phyloP scores from a whole-genome alignment of 2,113 vertebrate genomes.

The Pachypanchax playfairii region DNA sequence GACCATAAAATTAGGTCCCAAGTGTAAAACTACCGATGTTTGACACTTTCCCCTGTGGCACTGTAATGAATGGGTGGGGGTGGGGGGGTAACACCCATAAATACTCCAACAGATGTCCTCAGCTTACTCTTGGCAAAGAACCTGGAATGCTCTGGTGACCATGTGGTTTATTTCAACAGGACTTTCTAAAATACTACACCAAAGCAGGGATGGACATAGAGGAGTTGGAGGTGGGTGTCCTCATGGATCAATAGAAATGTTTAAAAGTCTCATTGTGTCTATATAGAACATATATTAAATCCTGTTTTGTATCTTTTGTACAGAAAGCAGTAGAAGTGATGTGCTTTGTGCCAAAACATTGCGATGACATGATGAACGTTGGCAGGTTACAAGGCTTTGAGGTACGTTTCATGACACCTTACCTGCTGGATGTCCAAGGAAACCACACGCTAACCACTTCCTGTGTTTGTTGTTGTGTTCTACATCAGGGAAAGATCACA shows the following conservation, averaged over 20 bases:
- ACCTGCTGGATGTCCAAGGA: conserved; percentile 1
- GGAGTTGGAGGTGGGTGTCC: conserved; percentile 82
- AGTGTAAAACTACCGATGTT: conserved; percentile 26
- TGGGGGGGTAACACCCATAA: conserved; percentile 43
- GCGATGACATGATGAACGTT: conserved; percentile 95
- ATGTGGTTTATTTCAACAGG: conserved; percentile 80
- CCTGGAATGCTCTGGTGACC: conserved; percentile 44
- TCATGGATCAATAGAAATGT: neutral
- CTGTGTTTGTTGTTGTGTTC: conserved; percentile 34
- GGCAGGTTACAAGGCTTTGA: conserved; percentile 92
- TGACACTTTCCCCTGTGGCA: conserved; percentile 39
- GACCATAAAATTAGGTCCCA: conserved; percentile 42
- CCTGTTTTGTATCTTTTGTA: neutral
- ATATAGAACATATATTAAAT: too few relatives aligned
- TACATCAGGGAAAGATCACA: conserved; percentile 88
- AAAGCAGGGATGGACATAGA: conserved; percentile 88
- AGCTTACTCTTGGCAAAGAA: conserved; percentile 42
- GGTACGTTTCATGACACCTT: conserved; percentile 66
- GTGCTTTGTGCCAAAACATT: conserved; percentile 93
- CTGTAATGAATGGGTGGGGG: conserved; percentile 50
- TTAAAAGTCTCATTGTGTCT: too few relatives aligned
- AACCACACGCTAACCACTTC: conserved; percentile 6
- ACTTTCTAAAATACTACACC: conserved; percentile 90
- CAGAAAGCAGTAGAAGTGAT: conserved; percentile 93
- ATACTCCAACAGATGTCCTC: conserved; percentile 60